These are phyloP conservation scores for Mesaphorura yosii DNA, from an alignment of 1,140 invertebrate species.

Conservation along the genomic window DNA sequence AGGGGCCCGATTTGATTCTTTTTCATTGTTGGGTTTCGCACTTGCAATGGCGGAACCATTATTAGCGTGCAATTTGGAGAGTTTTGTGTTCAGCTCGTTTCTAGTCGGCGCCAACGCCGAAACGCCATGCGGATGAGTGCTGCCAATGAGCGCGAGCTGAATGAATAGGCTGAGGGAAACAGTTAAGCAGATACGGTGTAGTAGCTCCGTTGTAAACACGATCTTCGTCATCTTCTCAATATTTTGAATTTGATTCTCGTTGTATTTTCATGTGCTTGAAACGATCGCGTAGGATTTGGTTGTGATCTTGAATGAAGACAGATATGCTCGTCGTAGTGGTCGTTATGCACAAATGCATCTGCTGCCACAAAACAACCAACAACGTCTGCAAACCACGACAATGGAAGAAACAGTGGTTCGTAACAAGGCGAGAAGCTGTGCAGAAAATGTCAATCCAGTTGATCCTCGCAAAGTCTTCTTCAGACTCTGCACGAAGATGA, in stretches of 20 bases:
- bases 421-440: too few species aligned
- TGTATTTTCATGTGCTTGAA: not conserved
- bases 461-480: too few species aligned
- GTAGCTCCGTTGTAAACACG: constrained; percentile 25
- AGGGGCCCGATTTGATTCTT: too few species aligned
- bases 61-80: not conserved
- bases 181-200: constrained; percentile 28
- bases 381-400: too few species aligned
- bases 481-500: too few species aligned
- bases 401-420: too few species aligned
- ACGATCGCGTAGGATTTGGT: too few species aligned
- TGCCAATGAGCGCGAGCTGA: not conserved
- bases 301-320: not conserved
- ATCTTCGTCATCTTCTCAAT: constrained; percentile 4
- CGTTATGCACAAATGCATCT: constrained; percentile 25
- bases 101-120: not conserved
- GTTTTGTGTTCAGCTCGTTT: not conserved
- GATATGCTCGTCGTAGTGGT: constrained; percentile 4
- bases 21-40: too few species aligned
- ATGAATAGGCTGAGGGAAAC: constrained; percentile 10
- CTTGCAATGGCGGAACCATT: too few species aligned
- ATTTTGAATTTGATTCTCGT: constrained; percentile 7
- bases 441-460: too few species aligned
- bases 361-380: too few species aligned
- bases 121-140: not conserved